Evolutionary conservation across 2,113 vertebrate species (phyloP).

Genomic region (Labrus mixtus): DNA sequence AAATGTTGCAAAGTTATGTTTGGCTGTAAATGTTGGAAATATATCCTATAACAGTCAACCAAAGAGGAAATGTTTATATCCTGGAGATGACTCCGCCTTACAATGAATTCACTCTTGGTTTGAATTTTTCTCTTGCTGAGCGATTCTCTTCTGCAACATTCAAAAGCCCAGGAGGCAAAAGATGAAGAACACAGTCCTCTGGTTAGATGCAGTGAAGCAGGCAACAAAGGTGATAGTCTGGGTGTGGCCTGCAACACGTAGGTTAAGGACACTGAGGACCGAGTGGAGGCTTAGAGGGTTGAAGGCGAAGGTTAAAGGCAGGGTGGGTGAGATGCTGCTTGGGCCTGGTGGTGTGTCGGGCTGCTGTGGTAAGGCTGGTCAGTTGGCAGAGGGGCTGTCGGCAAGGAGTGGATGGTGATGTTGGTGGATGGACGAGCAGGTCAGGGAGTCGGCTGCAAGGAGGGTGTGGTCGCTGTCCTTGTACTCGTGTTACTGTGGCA

Average conservation of each 20-base stretch:
- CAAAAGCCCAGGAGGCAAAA: slow-evolving; percentile 32
- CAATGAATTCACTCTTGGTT: slow-evolving; percentile 23
- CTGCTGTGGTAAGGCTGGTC: slow-evolving; percentile 68
- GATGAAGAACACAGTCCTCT: slow-evolving; percentile 48
- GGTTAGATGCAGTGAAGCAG: slow-evolving; percentile 68
- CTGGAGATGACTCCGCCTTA: slow-evolving; percentile 30
- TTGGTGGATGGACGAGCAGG: slow-evolving; percentile 53
- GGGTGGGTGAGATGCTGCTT: slow-evolving; percentile 69
- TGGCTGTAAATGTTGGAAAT: slow-evolving; percentile 42
- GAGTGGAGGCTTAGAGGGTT: slow-evolving; percentile 67
- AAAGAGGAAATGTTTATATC: slow-evolving; percentile 51
- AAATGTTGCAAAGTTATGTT: slow-evolving; percentile 68
- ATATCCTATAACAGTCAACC: slow-evolving; percentile 49
- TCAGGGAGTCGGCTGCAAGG: slow-evolving; percentile 56
- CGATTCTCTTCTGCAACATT: slow-evolving; percentile 33
- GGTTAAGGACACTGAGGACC: slow-evolving; percentile 73
- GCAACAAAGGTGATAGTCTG: slow-evolving; percentile 73
- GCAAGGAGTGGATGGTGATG: slow-evolving; percentile 63
- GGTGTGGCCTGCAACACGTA: slow-evolving; percentile 56
- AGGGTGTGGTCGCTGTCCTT: slow-evolving; percentile 71
- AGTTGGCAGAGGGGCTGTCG: slow-evolving; percentile 51
- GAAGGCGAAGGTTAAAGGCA: slow-evolving; percentile 76
- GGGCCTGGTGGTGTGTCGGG: slow-evolving; percentile 60
- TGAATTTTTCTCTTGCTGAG: slow-evolving; percentile 36
- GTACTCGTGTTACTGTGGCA: slow-evolving; percentile 74